Conservation (phyloP, 2,888 invertebrate genomes). For the Volucella zonaria region DNA sequence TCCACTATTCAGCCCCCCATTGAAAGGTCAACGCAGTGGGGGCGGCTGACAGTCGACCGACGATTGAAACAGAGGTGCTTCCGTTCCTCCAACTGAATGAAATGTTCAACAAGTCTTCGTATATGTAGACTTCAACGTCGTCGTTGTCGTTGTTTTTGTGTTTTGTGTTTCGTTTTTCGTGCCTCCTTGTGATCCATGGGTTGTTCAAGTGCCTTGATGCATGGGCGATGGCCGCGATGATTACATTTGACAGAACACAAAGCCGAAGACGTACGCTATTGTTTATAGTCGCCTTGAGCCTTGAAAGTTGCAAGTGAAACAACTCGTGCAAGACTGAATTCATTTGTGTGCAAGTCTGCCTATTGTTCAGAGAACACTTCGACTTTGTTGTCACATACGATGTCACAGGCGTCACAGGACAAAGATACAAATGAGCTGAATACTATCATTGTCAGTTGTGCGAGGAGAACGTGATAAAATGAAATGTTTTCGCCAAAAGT, state of each 20-base stretch:
- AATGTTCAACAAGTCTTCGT: conserved; percentile 64
- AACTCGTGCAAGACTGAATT: not conserved
- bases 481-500: conserved; percentile 7
- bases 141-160: conserved; percentile 19
- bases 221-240: conserved; percentile 10
- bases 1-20: conserved; percentile 13
- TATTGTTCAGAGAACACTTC: conserved; percentile 12
- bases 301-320: conserved; percentile 18
- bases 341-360: conserved; percentile 12
- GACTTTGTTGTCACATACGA: not conserved
- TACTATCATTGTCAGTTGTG: not conserved
- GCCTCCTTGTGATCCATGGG: not conserved
- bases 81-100: conserved; percentile 48
- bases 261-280: conserved; percentile 16
- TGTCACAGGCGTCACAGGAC: conserved; percentile 7
- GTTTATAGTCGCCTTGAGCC: conserved; percentile 45
- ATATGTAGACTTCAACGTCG: conserved; percentile 23
- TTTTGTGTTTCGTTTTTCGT: not conserved
- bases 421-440: conserved; percentile 43
- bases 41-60: not conserved
- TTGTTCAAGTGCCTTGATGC: conserved; percentile 19
- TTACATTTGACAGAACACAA: conserved; percentile 29
- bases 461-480: conserved; percentile 21
- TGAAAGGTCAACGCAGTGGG: conserved; percentile 59
- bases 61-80: not conserved